Evolutionary conservation across 64 coral and sea anemone genomes (phyloP).

Genomic region (Trachythela sp.): DNA sequence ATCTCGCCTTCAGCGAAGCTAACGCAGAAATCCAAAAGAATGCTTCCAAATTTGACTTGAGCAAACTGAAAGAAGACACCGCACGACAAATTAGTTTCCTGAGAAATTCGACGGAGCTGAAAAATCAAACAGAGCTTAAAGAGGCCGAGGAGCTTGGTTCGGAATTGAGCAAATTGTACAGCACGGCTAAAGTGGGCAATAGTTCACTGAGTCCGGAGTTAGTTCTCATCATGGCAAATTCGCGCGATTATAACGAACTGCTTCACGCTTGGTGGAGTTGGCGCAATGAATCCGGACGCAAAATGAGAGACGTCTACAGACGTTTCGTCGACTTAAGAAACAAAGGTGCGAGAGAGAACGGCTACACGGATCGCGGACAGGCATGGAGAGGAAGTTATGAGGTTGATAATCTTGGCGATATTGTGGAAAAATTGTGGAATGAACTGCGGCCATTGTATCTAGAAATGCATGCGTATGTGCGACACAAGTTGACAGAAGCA

Average conservation of each 20-base stretch:
- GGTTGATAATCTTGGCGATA: conserved; percentile 38
- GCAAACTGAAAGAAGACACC: conserved; percentile 43
- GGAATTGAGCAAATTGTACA: conserved; percentile 61
- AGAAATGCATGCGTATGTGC: conserved; percentile 79
- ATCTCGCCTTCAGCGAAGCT: conserved; percentile 29
- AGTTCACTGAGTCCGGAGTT: conserved; percentile 46
- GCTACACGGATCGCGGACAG: conserved; percentile 41
- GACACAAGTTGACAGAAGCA: conserved; percentile 33
- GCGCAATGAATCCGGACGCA: conserved; percentile 55
- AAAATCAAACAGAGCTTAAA: conserved; percentile 29
- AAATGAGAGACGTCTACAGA: conserved; percentile 49
- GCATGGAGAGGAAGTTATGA: conserved; percentile 59
- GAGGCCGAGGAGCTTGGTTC: conserved; percentile 1
- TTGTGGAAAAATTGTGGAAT: conserved; percentile 58
- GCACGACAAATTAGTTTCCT: conserved; percentile 63
- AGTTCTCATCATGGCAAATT: conserved; percentile 35
- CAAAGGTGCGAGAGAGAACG: conserved; percentile 61
- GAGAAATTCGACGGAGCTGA: conserved; percentile 21
- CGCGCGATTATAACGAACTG: conserved; percentile 21
- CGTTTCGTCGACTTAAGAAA: conserved; percentile 56
- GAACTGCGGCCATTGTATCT: conserved; percentile 67
- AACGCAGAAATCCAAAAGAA: conserved; percentile 32
- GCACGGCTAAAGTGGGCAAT: conserved; percentile 43
- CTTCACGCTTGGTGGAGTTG: conserved; percentile 55
- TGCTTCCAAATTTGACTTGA: conserved; percentile 50